A percentile compares a stretch with the other conserved stretches of the same genome.
phyloP scores from a whole-genome alignment of 2,113 vertebrate genomes.

The Chrysemys picta region DNA sequence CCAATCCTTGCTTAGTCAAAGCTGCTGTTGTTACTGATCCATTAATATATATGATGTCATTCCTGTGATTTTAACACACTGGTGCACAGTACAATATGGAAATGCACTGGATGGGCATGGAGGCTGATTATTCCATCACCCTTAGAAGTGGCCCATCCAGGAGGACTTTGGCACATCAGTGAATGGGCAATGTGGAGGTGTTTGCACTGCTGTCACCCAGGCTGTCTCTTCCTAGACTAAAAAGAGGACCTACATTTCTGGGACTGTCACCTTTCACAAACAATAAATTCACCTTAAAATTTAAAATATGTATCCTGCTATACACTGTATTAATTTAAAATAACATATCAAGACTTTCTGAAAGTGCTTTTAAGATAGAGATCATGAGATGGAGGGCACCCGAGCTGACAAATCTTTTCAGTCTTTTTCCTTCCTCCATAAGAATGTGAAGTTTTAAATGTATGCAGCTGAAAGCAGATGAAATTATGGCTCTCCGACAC shows the following conservation, averaged over 20 bases:
- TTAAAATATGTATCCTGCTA: not conserved
- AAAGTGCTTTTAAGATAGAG: not conserved
- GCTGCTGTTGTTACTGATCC: not conserved
- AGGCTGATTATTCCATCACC: not conserved
- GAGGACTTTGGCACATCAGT: not conserved
- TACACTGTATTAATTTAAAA: conserved; percentile 3
- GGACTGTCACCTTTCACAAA: not conserved
- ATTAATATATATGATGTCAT: not conserved
- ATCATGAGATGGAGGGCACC: not conserved
- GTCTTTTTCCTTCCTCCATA: conserved; percentile 53
- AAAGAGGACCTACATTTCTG: not conserved
- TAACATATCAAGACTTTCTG: not conserved
- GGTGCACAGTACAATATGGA: not conserved
- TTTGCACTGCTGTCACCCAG: not conserved
- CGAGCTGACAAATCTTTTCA: conserved; percentile 62
- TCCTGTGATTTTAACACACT: not conserved
- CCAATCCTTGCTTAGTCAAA: not conserved
- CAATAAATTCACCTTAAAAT: not conserved
- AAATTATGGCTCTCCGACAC: conserved; percentile 80
- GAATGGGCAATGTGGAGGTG: not conserved
- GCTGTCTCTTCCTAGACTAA: not conserved
- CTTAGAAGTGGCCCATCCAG: not conserved
- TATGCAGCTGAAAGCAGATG: conserved; percentile 75
- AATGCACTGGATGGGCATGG: not conserved
- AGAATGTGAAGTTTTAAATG: conserved; percentile 76